phyloP scores from a whole-genome alignment of 2,888 invertebrate species.

The Gonocerus acuteangulatus region DNA sequence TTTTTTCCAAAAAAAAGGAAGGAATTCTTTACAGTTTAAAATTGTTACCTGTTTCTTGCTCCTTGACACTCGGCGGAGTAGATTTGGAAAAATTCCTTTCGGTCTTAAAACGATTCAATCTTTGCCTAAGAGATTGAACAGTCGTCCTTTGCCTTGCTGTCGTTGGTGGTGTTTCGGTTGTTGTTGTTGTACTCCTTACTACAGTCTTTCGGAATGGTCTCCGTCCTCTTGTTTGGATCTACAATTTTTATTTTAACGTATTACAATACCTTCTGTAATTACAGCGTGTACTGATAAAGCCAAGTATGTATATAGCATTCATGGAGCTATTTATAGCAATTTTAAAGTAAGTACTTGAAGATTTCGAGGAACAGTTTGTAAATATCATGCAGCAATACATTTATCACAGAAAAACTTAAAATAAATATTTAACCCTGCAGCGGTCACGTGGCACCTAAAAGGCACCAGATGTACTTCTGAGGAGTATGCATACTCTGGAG shows the following conservation, averaged over 20 bases:
- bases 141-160: slow-evolving; percentile 31
- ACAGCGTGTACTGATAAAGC: too few species aligned
- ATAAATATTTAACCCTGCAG: too few species aligned
- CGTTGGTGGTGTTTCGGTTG: slow-evolving; percentile 26
- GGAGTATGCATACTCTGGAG: too few species aligned
- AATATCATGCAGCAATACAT: background rate
- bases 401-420: background rate
- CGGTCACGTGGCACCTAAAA: too few species aligned
- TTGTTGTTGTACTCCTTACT: slow-evolving; percentile 29
- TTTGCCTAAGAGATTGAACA: slow-evolving; percentile 27
- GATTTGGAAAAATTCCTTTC: slow-evolving; percentile 20
- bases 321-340: background rate
- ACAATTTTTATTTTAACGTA: slow-evolving; percentile 11
- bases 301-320: too few species aligned
- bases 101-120: slow-evolving; percentile 29
- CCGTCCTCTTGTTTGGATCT: slow-evolving; percentile 27
- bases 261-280: too few species aligned
- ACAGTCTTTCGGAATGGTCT: slow-evolving; percentile 28
- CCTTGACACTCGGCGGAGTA: background rate
- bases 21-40: too few species aligned
- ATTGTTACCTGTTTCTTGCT: background rate
- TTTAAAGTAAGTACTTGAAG: background rate
- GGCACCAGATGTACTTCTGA: too few species aligned
- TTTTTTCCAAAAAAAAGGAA: too few species aligned
- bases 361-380: slow-evolving; percentile 3